These are phyloP conservation scores for Sebastes cheni DNA, from an alignment of 2,797 vertebrate species.

Conservation along the genomic window DNA sequence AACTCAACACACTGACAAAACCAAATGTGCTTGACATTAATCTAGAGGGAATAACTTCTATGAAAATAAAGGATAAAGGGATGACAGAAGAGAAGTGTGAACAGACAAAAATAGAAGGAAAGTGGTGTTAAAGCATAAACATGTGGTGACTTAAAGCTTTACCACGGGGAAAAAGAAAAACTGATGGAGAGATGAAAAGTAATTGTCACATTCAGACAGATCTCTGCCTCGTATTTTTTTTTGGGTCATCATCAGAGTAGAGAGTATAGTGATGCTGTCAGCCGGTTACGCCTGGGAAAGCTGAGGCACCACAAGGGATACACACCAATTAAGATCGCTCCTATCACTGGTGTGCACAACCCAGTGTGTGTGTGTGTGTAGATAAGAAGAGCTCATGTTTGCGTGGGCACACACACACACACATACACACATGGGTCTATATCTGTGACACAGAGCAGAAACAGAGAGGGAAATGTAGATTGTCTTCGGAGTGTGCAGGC, in stretches of 20 bases:
- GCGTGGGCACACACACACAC: not conserved
- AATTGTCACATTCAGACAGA: slow-evolving; percentile 11
- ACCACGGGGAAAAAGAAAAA: not conserved
- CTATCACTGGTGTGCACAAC: slow-evolving; percentile 39
- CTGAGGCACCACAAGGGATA: slow-evolving; percentile 44
- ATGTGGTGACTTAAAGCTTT: not conserved
- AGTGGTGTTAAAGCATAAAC: not conserved
- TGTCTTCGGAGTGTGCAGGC: not conserved
- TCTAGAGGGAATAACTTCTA: not conserved
- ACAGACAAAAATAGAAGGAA: not conserved
- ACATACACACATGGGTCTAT: not conserved
- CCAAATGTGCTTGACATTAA: not conserved
- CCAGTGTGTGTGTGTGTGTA: slow-evolving; percentile 1
- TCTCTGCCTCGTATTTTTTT: not conserved
- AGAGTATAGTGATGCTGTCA: slow-evolving; percentile 31
- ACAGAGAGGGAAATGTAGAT: not conserved
- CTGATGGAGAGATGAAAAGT: not conserved
- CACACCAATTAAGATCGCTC: slow-evolving; percentile 53
- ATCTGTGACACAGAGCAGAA: slow-evolving; percentile 28
- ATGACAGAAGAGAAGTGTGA: not conserved
- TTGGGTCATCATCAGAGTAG: not conserved
- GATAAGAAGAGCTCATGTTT: slow-evolving; percentile 33
- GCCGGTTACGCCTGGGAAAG: slow-evolving; percentile 9
- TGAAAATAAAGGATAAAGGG: not conserved
- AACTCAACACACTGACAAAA: not conserved